Conservation (phyloP, 2,888 invertebrate genomes). For the Noctua comes region DNA sequence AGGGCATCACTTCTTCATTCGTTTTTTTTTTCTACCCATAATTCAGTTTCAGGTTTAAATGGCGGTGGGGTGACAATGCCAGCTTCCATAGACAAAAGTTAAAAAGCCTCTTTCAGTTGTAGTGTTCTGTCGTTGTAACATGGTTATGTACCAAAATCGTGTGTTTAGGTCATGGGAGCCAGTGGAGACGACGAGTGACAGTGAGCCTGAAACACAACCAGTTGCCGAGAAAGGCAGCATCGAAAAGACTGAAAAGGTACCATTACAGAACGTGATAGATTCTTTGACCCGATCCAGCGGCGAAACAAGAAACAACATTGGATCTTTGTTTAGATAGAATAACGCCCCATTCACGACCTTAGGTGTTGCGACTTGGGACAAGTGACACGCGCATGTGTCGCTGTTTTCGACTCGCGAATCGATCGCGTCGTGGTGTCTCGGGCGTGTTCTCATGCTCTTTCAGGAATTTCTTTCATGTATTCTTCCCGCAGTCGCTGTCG, state of each 20-base stretch:
- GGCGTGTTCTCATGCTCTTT: background rate
- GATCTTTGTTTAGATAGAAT: background rate
- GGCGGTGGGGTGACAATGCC: background rate
- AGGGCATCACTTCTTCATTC: background rate
- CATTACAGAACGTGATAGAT: background rate
- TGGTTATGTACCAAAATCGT: background rate
- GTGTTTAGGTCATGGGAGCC: conserved; percentile 85
- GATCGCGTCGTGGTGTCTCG: background rate
- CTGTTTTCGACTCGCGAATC: background rate
- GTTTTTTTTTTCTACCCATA: background rate
- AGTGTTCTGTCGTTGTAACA: background rate
- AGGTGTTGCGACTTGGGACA: background rate
- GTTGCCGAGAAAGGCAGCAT: conserved; percentile 87
- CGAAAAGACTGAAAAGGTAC: conserved; percentile 89
- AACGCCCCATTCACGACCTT: background rate
- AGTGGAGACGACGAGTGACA: conserved; percentile 85
- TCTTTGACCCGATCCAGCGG: background rate
- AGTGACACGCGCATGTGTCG: background rate
- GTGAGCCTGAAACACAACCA: conserved; percentile 83
- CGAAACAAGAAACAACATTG: background rate
- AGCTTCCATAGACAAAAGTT: background rate
- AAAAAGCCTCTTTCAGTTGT: background rate
- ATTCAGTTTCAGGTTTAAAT: background rate
- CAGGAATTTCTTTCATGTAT: background rate
- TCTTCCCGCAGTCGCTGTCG: background rate